Percentiles rank a stretch among this genome's conserved stretches.
Conservation (phyloP, 2,113 vertebrate genomes). For the Tragelaphus imberbis region DNA sequence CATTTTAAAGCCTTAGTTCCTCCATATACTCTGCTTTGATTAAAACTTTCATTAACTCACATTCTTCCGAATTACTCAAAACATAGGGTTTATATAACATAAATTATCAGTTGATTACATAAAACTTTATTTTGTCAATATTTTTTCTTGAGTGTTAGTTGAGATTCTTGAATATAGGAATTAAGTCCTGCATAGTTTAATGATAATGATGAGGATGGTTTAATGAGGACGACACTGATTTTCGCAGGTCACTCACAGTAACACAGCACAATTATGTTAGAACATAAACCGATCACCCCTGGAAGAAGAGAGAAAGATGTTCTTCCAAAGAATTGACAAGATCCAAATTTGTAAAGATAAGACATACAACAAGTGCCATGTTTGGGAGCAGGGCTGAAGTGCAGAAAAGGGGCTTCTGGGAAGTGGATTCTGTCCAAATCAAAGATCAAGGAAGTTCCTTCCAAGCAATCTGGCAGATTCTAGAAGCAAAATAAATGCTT, state of each 20-base stretch:
- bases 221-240: not conserved
- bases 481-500: not conserved
- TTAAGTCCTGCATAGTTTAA: not conserved
- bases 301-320: not conserved
- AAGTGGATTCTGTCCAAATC: not conserved
- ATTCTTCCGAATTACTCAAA: not conserved
- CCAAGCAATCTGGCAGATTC: not conserved
- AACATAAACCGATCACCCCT: not conserved
- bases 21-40: not conserved
- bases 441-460: not conserved
- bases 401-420: not conserved
- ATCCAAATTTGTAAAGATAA: not conserved
- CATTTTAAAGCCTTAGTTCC: not conserved
- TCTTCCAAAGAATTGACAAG: not conserved
- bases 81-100: not conserved
- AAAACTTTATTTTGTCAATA: not conserved
- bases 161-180: not conserved
- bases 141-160: not conserved
- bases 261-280: not conserved
- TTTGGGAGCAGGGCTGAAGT: not conserved
- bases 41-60: not conserved
- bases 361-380: not conserved
- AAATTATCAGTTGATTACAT: not conserved
- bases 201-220: not conserved
- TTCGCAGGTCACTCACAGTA: not conserved